These are phyloP conservation scores for Chalcosyrphus nemorum DNA, from an alignment of 2,888 invertebrate species.

Conservation along the genomic window DNA sequence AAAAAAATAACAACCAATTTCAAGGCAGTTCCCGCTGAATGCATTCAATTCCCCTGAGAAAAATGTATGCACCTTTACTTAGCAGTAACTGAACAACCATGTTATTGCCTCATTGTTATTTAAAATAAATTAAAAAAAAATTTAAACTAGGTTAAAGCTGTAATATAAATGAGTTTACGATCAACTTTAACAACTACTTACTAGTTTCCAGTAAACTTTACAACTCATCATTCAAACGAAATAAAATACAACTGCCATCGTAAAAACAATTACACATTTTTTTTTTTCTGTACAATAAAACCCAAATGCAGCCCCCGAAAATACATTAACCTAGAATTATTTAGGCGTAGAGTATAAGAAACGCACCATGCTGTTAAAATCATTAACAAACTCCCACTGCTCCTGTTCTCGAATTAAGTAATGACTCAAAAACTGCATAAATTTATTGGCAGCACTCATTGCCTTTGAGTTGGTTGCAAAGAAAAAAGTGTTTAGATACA, in stretches of 20 bases:
- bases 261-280: neutral
- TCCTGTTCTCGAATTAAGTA: neutral
- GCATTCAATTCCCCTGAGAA: neutral
- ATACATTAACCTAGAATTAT: constrained; percentile 8
- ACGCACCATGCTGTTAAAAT: neutral
- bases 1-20: too few relatives aligned
- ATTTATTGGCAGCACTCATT: neutral
- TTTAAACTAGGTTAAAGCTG: constrained; percentile 45
- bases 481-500: neutral
- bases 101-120: constrained; percentile 1
- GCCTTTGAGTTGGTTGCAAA: neutral
- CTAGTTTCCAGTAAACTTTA: neutral
- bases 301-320: neutral
- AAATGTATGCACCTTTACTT: neutral
- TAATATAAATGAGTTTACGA: constrained; percentile 31
- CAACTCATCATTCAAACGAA: neutral
- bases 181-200: neutral
- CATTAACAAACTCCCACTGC: neutral
- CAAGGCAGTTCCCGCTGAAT: neutral
- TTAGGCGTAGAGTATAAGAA: neutral
- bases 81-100: neutral
- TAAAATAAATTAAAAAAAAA: constrained; percentile 6
- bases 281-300: neutral
- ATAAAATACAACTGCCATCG: neutral
- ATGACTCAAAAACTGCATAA: neutral